Conservation (phyloP, 2,888 invertebrate species). For the Perizoma affinitatum region DNA sequence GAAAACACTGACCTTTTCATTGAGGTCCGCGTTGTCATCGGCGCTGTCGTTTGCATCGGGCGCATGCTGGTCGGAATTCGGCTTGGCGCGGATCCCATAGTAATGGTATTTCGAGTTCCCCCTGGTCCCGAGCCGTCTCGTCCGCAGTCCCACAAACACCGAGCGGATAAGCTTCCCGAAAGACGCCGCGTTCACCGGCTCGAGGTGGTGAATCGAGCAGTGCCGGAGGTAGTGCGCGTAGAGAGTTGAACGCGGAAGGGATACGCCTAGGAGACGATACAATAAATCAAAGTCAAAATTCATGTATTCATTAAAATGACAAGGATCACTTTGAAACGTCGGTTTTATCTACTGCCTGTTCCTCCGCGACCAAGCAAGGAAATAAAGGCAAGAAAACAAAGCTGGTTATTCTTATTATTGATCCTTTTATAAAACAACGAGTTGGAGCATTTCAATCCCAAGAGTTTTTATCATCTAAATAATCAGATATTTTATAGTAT, state of each 20-base stretch:
- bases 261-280: conserved; percentile 84
- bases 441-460: too few species aligned
- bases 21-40: conserved; percentile 48
- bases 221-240: conserved; percentile 99
- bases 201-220: conserved; percentile 95
- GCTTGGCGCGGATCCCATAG: conserved; percentile 99
- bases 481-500: too few species aligned
- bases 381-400: too few species aligned
- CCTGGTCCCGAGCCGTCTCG: conserved; percentile 96
- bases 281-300: too few species aligned
- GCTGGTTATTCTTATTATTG: too few species aligned
- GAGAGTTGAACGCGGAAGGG: conserved; percentile 96
- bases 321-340: too few species aligned
- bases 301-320: too few species aligned
- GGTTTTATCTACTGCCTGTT: too few species aligned
- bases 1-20: conserved; percentile 38
- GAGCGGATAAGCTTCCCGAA: conserved; percentile 99
- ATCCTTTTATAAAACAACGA: too few species aligned
- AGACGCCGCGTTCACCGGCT: conserved; percentile 99
- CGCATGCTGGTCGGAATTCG: conserved; percentile 34
- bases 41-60: conserved; percentile 28
- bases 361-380: too few species aligned
- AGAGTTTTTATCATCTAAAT: too few species aligned
- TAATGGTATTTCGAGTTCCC: conserved; percentile 99
- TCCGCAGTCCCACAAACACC: conserved; percentile 97